Percentiles rank a stretch among this genome's conserved stretches.
Evolutionary conservation across 2,113 vertebrate species (phyloP).

Genomic region (Calonectris borealis): DNA sequence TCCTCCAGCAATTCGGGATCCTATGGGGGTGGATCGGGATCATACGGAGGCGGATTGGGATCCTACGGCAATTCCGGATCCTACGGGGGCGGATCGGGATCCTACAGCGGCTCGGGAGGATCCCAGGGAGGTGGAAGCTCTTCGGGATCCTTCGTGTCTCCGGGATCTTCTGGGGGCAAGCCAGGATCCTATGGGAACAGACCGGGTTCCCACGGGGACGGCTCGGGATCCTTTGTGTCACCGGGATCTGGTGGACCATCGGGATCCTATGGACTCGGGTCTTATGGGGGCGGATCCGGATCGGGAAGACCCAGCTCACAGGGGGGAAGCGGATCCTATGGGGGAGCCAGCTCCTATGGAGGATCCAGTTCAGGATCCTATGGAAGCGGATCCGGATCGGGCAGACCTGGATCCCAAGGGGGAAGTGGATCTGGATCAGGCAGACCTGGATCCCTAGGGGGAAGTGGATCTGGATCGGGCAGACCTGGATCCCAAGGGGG

Average conservation of each 20-base stretch:
- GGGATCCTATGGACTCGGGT: too few species aligned
- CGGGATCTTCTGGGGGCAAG: neutral
- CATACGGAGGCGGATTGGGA: too few species aligned
- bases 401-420: neutral
- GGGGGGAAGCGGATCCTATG: neutral
- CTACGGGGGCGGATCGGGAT: too few species aligned
- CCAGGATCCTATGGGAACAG: neutral
- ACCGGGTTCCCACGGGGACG: constrained; percentile 33
- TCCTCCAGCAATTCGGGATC: too few species aligned
- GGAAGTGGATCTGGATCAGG: neutral
- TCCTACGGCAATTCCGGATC: too few species aligned
- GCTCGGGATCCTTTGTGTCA: neutral
- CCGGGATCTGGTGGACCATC: neutral
- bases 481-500: neutral
- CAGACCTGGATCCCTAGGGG: neutral
- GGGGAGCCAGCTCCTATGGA: neutral
- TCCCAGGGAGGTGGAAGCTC: neutral
- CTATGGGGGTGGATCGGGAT: too few species aligned
- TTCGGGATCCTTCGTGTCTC: neutral
- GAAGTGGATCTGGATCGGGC: accelerated
- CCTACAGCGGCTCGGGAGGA: neutral
- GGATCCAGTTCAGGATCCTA: neutral
- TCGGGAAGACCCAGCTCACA: neutral
- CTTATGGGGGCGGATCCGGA: neutral
- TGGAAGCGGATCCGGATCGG: neutral